Base-by-base conservation (phyloP, 2,113 vertebrate genomes). In the Labeo catla region DNA sequence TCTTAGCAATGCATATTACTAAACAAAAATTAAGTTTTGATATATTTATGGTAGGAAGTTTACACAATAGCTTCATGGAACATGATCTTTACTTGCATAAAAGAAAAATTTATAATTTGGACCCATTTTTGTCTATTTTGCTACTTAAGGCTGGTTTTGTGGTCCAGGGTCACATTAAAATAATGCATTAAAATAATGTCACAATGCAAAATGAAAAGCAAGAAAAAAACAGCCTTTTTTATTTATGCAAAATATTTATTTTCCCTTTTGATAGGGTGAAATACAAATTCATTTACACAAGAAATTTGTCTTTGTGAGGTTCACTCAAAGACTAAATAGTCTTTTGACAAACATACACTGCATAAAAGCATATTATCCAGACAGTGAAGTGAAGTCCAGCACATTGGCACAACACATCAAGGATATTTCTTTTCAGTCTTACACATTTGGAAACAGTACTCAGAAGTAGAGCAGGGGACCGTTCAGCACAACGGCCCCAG, bases 401-500 rank as follows among this genome's bases (percentile, higher is more conserved):
- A 15, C 50, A 52, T 39, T 47, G 49, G 61, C 34, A 12, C 45
- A 84, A 39, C 47, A 83, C 76, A 84, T 76, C 59, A 73, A 66
- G 57, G 45, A 68, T 36, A 49, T 77, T 11, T 81, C 28, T 82
- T 23, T 54, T 8, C 79, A 74, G 57, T 76, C 57, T 52, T 15
- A 19, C 49, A 16, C 52, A 74, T 63, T 87, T 74, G 47, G 59
- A 49, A 81, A 23, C 78, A 28, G 21, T 47, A 78, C 57, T 70
- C 28, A 52, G 10, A 49, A 85, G 81, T 6, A 66, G 80, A 82
- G 61, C 86, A 87, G 76, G 76, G 57, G 90, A 87, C 86, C 77
- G 54, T 54, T 88, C 87, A 92, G 89, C 84, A 90, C 91, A 91
- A 92, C 89, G 84, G 90, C 91, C 92, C 90, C 50, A 66, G 90